A percentile compares a stretch with the other conserved stretches of the same genome.
These are phyloP conservation scores for Tetranychus piercei DNA, from an alignment of 2,888 invertebrate species.

Conservation along the genomic window DNA sequence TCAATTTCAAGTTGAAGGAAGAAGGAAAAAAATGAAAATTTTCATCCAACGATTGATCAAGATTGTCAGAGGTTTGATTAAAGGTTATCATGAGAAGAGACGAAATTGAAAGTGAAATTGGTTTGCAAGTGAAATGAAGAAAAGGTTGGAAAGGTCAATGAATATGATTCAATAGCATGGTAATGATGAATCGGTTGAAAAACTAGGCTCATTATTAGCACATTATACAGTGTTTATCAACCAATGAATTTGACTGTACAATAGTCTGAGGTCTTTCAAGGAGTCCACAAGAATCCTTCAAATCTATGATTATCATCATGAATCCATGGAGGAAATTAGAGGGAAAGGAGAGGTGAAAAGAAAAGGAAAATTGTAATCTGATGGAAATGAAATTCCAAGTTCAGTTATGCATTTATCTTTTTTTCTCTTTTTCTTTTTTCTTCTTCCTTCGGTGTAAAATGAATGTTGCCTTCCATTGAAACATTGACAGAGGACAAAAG, in stretches of 20 bases:
- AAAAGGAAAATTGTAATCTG: not conserved
- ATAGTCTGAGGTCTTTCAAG: not conserved
- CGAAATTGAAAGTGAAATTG: too few species aligned
- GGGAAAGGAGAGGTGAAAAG: not conserved
- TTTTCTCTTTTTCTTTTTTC: not conserved
- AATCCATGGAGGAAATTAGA: not conserved
- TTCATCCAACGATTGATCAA: too few species aligned
- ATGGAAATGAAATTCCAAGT: not conserved
- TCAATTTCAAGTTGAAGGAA: too few species aligned
- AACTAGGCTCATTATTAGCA: not conserved
- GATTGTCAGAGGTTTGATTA: too few species aligned
- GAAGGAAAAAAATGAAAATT: too few species aligned
- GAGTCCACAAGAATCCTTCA: not conserved
- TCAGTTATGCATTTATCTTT: not conserved
- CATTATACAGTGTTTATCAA: not conserved
- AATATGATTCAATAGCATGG: not conserved
- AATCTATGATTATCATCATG: not conserved
- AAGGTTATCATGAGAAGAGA: too few species aligned
- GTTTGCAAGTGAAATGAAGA: too few species aligned
- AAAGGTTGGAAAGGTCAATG: too few species aligned
- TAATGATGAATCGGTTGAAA: not conserved
- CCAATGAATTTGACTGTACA: not conserved
- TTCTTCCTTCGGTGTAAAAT: not conserved
- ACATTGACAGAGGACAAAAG: not conserved
- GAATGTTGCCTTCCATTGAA: not conserved